Evolutionary conservation across 2,797 vertebrate genomes (phyloP), one percentile per base, ranked within the genome.

Genomic region (Pygocentrus nattereri): DNA sequence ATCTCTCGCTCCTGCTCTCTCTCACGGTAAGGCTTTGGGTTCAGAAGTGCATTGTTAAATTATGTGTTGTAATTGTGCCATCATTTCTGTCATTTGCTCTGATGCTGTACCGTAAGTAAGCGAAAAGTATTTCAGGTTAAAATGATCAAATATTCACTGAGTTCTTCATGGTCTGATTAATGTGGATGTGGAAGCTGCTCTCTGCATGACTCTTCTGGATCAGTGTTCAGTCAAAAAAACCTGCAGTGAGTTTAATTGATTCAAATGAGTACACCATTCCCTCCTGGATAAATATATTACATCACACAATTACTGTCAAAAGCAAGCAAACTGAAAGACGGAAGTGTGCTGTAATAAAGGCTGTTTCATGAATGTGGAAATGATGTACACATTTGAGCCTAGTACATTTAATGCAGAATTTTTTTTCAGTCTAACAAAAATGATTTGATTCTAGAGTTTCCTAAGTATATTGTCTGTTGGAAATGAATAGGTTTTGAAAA

Each of bases 1-100:
- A 44, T 31, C 6, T 62, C 56, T 82, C 16, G 16, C 65, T 75
- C 79, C 38, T 3, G 10, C 25, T 61, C 21, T 49, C 23, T 23
- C 16, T 74, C 34, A 84, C 10, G 82, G 82, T 82, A 82, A 85
- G 78, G 38, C 65, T 71, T 49, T 54, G 68, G 44, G n/a, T 11
- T 77, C 4, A 18, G n/a, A n/a, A 12, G 30, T 56, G 56, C 54
- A 56, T 15, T 41, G 34, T 25, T 56, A 10, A 27, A 12, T 7
- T 13, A 25, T 31, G 50, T 31, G 12, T 16, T 71, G 11, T 72
- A 31, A 72, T 19, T 21, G 15, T 30, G 25, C 0, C 4, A 4
- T 15, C 56, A 38, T 44, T 44, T 44, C 8, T 44, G 15, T 27
- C 5, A 18, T 15, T 25, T 67, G 31, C 41, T 21, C 61, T 62